Conservation (phyloP, 2,113 vertebrate genomes). For the Phalacrocorax aristotelis region DNA sequence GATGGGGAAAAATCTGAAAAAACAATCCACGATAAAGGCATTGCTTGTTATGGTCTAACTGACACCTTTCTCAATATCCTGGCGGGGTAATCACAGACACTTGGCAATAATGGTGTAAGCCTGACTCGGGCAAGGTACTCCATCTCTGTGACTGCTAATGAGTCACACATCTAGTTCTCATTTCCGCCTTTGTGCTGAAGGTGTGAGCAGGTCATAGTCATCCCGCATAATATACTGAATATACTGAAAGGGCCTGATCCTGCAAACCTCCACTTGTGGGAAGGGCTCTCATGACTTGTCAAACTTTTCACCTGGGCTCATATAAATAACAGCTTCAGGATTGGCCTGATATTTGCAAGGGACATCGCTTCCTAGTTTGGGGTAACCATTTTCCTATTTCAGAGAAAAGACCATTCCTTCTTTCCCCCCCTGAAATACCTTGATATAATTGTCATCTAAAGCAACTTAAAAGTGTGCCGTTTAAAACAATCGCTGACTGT, state of each 20-base stretch:
- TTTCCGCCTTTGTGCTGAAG: slow-evolving; percentile 47
- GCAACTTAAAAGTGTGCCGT: neutral
- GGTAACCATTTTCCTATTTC: neutral
- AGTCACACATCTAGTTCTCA: neutral
- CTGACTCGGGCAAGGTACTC: neutral
- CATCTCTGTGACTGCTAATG: slow-evolving; percentile 49
- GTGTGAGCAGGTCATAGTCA: slow-evolving; percentile 37
- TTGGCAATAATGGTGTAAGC: neutral
- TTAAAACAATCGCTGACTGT: neutral
- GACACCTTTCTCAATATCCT: slow-evolving; percentile 48
- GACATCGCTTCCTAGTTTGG: neutral
- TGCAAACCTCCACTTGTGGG: neutral
- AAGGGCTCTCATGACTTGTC: neutral
- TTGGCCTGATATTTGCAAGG: neutral
- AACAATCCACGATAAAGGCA: neutral
- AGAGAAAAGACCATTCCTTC: neutral
- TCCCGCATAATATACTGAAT: neutral
- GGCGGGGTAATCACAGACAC: slow-evolving; percentile 26
- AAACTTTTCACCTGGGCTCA: neutral
- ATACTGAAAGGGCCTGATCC: neutral
- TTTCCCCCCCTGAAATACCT: neutral
- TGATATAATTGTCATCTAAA: neutral
- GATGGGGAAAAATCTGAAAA: slow-evolving; percentile 54
- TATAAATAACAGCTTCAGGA: neutral
- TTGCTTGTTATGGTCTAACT: slow-evolving; percentile 28